A percentile compares a stretch with the other conserved stretches of the same genome.
Evolutionary conservation across 2,113 vertebrate species (phyloP).

Genomic region (Merops nubicus): DNA sequence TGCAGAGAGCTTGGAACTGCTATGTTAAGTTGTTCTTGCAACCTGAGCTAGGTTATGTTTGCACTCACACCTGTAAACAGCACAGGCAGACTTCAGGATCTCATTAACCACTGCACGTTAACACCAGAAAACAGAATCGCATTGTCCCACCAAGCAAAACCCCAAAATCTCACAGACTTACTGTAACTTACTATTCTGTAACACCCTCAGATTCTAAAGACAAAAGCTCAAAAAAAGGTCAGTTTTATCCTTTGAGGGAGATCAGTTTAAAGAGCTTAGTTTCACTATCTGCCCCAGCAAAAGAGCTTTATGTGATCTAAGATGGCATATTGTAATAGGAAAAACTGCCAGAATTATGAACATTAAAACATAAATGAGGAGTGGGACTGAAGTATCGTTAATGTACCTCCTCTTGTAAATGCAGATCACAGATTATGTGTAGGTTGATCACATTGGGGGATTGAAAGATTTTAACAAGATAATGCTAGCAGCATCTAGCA

Average conservation of each 20-base stretch:
- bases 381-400: not conserved
- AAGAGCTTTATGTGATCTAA: not conserved
- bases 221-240: not conserved
- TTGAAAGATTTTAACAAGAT: not conserved
- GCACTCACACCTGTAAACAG: not conserved
- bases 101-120: not conserved
- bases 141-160: not conserved
- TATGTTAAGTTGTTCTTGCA: not conserved
- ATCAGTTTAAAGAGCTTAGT: not conserved
- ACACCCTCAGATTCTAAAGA: not conserved
- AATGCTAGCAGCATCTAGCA: not conserved
- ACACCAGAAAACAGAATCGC: not conserved
- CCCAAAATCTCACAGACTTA: not conserved
- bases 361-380: not conserved
- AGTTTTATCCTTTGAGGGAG: not conserved
- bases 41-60: not conserved
- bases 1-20: not conserved
- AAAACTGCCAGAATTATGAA: not conserved
- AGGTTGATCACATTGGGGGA: not conserved
- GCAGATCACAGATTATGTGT: not conserved
- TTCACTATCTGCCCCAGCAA: not conserved
- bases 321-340: not conserved
- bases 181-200: fast-evolving
- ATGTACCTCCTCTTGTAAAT: not conserved
- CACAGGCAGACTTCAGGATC: not conserved